Evolutionary conservation across 2,888 invertebrate genomes (phyloP), one percentile per base, ranked within the genome.

Genomic region (Philereme transversata): DNA sequence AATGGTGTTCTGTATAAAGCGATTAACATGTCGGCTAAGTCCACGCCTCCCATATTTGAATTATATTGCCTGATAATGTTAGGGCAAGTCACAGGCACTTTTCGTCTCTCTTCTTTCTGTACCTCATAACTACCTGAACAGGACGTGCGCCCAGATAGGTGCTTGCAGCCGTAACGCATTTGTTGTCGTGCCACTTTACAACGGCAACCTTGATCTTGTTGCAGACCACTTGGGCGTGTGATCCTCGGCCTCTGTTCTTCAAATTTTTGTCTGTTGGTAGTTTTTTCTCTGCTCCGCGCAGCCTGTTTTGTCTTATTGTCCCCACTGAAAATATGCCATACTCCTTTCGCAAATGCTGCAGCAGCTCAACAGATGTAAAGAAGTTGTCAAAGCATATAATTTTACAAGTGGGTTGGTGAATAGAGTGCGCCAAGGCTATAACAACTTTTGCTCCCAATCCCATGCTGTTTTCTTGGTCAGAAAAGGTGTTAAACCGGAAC

Each of bases 391-490:
- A 34, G 51, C 41, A 55, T 4, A 60, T 10, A 40, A 57, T 11
- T 43, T 43, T 51, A 6, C 51, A 43, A n/a, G 43, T 34, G 8
- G 41, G 43, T 22, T 51, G 50, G 50, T 22, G 38, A 51, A 40
- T 41, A 22, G 40, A 50, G 4, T 50, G 4, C 4, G 10, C 62
- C 36, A 36, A 36, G 5, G 36, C 36, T 36, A 36, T 5, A 36
- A 36, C 36, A 4, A 36, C 36, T 5, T 72, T 72, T 11, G 60
- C 62, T 4, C 74, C 74, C n/a, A 73, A 57, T 10, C 71, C 71
- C 49, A 75, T 59, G 48, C 53, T 54, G 10, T 60, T 60, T 67
- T 73, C 70, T 51, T 69, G 57, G 34, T 73, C 64, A 49, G 64
- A 55, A 56, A 77, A 75, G 9, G 51, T 34, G 41, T 47, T 36